Evolutionary conservation across 1,140 invertebrate genomes (phyloP), one percentile per base, ranked within the genome.

Genomic region (Camponotus vicinus): DNA sequence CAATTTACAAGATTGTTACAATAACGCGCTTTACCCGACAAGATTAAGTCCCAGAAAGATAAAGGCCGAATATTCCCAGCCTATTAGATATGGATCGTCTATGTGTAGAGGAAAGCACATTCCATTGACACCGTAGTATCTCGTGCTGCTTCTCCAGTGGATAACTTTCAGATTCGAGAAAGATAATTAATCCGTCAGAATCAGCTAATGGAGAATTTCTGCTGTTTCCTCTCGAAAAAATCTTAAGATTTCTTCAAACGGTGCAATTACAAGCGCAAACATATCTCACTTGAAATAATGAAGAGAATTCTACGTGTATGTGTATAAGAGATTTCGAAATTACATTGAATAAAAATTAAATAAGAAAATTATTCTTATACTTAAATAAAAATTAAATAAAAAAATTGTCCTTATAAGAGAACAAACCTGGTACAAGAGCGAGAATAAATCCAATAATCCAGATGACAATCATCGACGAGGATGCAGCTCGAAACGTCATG

Each of bases 91-190:
- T 3, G 97, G 96, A 88, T 97, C 97, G 85, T 97, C 96, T 73
- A 98, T 97, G 91, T 98, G 97, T 6, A 98, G 91, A 0, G 97
- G 97, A 89, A 98, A 97, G 85, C 97, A 98, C 90, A 97, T 96
- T 40, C 97, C 97, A 82, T 97, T 97, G 8, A 96, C 95, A 6
- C 97, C 97, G 92, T 97, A 98, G 92, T 97, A 98, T 71, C 95
- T 95, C 2, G 96, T 97, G 40, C 96, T 96, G 42, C 96, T 96
- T 66, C 95, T 94, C 96, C 97, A 97, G n/a, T 96, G 95, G 9
- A 97, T 90, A 1, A 96, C 96, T 90, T 87, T 40, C 6, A 11
- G 27, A 77, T 27, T 27, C 37, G 40, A 15, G 6, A 27, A 21
- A 59, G 32, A 70, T 6, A 34, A 79, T 27, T 8, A 55, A 80